phyloP scores from a whole-genome alignment of 2,888 invertebrate species.

The Eristalis tenax region DNA sequence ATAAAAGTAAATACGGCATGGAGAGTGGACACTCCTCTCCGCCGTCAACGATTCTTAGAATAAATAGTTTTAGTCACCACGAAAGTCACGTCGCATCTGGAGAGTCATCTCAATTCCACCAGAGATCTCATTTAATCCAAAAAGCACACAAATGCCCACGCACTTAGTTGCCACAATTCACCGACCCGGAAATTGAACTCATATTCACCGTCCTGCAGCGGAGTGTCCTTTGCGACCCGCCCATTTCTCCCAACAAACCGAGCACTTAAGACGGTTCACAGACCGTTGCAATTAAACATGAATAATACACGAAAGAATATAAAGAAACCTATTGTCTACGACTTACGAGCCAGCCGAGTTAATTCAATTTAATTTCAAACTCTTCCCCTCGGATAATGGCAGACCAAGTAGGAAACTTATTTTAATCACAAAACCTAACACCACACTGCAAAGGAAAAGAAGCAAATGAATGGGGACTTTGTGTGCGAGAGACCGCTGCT shows the following conservation, averaged over 20 bases:
- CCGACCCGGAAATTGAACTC: slow-evolving; percentile 39
- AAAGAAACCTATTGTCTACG: not conserved
- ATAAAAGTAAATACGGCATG: too few species aligned
- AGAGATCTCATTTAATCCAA: slow-evolving; percentile 41
- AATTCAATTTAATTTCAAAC: not conserved
- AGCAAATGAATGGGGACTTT: slow-evolving; percentile 49
- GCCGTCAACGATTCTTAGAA: too few species aligned
- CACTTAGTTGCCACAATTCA: slow-evolving; percentile 10
- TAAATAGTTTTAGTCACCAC: too few species aligned
- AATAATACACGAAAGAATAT: slow-evolving; percentile 42
- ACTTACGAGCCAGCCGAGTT: not conserved
- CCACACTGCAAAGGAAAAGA: not conserved
- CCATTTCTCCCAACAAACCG: not conserved
- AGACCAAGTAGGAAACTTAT: not conserved
- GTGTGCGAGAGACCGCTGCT: slow-evolving; percentile 13
- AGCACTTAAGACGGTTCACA: slow-evolving; percentile 23
- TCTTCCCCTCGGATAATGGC: not conserved
- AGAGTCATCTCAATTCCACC: not conserved
- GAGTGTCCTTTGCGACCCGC: not conserved
- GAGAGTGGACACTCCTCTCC: too few species aligned
- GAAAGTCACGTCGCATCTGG: not conserved
- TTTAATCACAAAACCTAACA: not conserved
- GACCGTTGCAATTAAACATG: slow-evolving; percentile 51
- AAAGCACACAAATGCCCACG: slow-evolving; percentile 31
- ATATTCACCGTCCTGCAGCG: slow-evolving; percentile 11